These are phyloP conservation scores for Doris montereyensis DNA, from an alignment of 2,888 invertebrate species.

Conservation along the genomic window DNA sequence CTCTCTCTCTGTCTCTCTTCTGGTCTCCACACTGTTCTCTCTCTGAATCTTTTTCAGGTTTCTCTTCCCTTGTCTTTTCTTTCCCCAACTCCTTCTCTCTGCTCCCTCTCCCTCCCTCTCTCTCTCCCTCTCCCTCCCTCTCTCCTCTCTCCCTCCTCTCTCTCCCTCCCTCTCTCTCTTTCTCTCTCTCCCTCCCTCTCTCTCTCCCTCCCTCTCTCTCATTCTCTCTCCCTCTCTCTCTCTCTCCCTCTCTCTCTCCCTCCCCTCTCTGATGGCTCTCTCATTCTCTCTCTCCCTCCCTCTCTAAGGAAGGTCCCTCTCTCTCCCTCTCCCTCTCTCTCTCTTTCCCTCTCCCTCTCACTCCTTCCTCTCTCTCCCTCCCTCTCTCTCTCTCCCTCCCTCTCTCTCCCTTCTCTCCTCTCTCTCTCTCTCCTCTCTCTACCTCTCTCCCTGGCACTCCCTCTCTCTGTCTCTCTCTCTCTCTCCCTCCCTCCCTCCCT, in stretches of 20 bases:
- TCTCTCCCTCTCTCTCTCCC: slow-evolving; percentile 31
- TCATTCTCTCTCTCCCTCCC: background rate
- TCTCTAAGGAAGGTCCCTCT: too few relatives aligned
- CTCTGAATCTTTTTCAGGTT: background rate
- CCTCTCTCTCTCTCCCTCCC: too few relatives aligned
- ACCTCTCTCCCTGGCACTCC: too few relatives aligned
- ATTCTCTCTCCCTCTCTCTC: slow-evolving; percentile 29
- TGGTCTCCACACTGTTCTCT: background rate
- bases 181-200: slow-evolving; percentile 20
- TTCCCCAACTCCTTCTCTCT: background rate
- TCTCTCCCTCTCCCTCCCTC: background rate
- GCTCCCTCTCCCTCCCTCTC: background rate
- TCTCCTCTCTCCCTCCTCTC: slow-evolving; percentile 9
- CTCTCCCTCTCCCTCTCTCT: too few relatives aligned
- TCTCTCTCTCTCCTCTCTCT: too few relatives aligned
- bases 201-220: slow-evolving; percentile 24
- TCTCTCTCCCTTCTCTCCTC: too few relatives aligned
- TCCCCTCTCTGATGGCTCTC: background rate
- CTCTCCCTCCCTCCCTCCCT: too few relatives aligned
- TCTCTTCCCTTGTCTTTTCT: background rate
- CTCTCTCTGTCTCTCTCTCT: too few relatives aligned
- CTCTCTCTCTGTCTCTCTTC: too few relatives aligned
- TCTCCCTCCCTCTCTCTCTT: background rate
- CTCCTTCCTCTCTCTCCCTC: too few relatives aligned
- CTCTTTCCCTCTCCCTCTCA: too few relatives aligned